phyloP scores from a whole-genome alignment of 2,797 vertebrate species.

The Macropus fuliginosus region DNA sequence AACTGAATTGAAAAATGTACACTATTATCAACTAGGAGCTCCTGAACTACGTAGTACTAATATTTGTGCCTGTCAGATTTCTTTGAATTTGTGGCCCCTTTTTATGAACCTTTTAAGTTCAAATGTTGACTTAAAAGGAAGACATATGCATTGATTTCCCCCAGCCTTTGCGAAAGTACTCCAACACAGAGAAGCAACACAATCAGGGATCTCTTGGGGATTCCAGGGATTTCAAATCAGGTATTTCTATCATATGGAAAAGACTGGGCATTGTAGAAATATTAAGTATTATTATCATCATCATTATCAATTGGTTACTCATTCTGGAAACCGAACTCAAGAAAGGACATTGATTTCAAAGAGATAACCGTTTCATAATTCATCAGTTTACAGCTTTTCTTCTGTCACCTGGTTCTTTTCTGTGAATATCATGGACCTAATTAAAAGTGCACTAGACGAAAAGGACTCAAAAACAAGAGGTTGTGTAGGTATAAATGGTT shows the following conservation, averaged over 20 bases:
- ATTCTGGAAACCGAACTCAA: background rate
- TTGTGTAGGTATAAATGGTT: background rate
- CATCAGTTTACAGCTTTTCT: slow-evolving; percentile 2
- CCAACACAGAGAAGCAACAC: background rate
- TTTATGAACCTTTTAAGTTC: slow-evolving; percentile 30
- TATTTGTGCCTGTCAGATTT: background rate
- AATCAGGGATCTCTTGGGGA: background rate
- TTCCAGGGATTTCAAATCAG: background rate
- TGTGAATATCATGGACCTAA: background rate
- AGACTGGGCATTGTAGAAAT: background rate
- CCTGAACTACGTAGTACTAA: background rate
- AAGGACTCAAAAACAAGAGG: background rate
- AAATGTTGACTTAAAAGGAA: background rate
- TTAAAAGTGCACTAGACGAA: slow-evolving; percentile 8
- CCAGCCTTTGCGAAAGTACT: background rate
- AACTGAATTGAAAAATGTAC: background rate
- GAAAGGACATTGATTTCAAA: background rate
- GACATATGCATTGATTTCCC: background rate
- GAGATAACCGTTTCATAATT: background rate
- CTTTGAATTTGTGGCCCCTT: background rate
- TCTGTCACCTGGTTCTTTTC: background rate
- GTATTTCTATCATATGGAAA: background rate
- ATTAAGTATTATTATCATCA: background rate
- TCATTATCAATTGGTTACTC: background rate
- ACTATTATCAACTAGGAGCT: background rate